Evolutionary conservation across 2,113 vertebrate species (phyloP), one percentile per base, ranked within the genome.

Genomic region (Psophia crepitans): DNA sequence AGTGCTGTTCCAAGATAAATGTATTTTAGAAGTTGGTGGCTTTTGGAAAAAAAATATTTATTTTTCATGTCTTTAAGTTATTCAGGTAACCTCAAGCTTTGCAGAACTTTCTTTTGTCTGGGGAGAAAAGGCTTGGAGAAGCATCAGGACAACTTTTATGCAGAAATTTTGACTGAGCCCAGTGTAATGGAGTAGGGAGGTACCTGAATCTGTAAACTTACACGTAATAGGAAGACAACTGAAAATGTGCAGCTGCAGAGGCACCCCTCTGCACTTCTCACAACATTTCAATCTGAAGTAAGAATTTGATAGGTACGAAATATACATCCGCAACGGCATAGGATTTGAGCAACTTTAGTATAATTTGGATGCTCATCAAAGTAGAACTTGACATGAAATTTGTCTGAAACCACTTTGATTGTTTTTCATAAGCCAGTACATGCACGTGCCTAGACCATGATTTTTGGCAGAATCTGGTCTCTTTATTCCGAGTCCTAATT

Each of bases 1-100:
- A 75, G 21, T 77, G 54, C 21, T 71, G 28, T 66, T 94, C 95
- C 95, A 96, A 86, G 23, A 88, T 32, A 90, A 96, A 96, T 4
- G 5, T 54, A 46, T 37, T 49, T 92, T 69, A 81, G 71, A 74
- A 84, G 37, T 76, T 80, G 30, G 20, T 80, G 79, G 63, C 32
- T 90, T 94, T 88, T 37, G 66, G 66, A 79, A 84, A 76, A 76
- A n/a, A 4, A 21, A 11, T 5, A 12, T 6, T 5, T 35, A 37
- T 32, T 12, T 23, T 37, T 74, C 30, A 53, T 46, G 11, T 66
- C 35, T 75, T 69, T 21, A 48, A 57, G 35, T 88, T 87, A 79
- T 49, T 91, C 54, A 70, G 83, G 68, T 95, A 80, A 58, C 46
- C 66, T 89, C 64, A 80, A 22, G 33, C 33, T 93, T 87, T 70